phyloP scores from a whole-genome alignment of 2,797 vertebrate species.

The Argentina silus region DNA sequence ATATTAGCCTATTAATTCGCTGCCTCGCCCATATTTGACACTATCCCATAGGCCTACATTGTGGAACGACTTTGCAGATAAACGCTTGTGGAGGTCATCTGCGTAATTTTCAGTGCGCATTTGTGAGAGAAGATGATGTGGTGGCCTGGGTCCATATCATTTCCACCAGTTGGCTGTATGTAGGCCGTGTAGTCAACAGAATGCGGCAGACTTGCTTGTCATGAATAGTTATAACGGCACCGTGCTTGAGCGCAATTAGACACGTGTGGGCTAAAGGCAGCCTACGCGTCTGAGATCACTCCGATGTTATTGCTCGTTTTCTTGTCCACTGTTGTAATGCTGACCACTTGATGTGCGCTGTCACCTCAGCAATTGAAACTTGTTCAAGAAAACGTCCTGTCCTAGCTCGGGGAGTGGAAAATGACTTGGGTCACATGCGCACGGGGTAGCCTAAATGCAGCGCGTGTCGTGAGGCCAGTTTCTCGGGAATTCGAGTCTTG shows the following conservation, averaged over 20 bases:
- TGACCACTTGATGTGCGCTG: conserved; percentile 1
- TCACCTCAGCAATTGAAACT: not conserved
- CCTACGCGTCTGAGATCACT: not conserved
- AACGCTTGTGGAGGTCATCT: conserved; percentile 48
- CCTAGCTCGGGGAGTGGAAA: not conserved
- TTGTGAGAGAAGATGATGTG: conserved; percentile 1
- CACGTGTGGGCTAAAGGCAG: not conserved
- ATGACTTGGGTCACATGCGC: conserved; percentile 18
- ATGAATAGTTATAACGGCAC: conserved; percentile 15
- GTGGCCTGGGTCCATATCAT: not conserved
- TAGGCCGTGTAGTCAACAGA: not conserved
- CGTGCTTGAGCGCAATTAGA: not conserved
- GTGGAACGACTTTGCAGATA: conserved; percentile 35
- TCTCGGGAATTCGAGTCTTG: not conserved
- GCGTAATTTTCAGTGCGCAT: conserved; percentile 23
- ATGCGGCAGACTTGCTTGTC: not conserved
- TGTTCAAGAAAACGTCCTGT: not conserved
- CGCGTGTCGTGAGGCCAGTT: not conserved
- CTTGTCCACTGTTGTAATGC: not conserved
- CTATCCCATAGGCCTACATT: conserved; percentile 20
- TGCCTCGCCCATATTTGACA: conserved; percentile 48
- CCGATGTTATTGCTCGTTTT: not conserved
- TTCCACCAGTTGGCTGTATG: not conserved
- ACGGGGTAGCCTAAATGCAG: not conserved
- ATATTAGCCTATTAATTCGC: conserved; percentile 30